Percentiles rank a stretch among this genome's conserved stretches.
Evolutionary conservation across 2,888 invertebrate species (phyloP).

Genomic region (Andrena hattorfiana): DNA sequence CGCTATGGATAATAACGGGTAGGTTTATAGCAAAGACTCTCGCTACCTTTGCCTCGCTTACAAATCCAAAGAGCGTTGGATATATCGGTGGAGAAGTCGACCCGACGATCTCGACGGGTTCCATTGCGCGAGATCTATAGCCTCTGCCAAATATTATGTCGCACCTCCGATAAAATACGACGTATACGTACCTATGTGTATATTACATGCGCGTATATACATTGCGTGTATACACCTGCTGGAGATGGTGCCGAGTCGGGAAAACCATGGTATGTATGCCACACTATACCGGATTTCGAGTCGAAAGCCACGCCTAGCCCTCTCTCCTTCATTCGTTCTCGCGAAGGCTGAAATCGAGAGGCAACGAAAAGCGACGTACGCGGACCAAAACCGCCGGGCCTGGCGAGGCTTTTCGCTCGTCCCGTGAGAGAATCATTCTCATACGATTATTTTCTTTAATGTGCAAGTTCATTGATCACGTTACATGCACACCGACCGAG

Average conservation of each 20-base stretch:
- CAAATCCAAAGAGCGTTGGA: neutral
- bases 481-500: slow-evolving; percentile 23
- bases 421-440: slow-evolving; percentile 63
- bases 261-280: slow-evolving; percentile 69
- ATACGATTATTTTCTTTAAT: slow-evolving; percentile 52
- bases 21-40: too few relatives aligned
- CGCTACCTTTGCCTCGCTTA: too few relatives aligned
- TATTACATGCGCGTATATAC: slow-evolving; percentile 50
- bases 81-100: neutral
- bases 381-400: slow-evolving; percentile 20
- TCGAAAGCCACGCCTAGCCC: slow-evolving; percentile 59
- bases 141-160: slow-evolving; percentile 12
- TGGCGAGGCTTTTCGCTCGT: slow-evolving; percentile 67
- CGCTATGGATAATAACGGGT: too few relatives aligned
- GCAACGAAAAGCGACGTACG: too few relatives aligned
- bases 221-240: slow-evolving; percentile 53
- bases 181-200: slow-evolving; percentile 37
- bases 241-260: slow-evolving; percentile 57
- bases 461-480: slow-evolving; percentile 43
- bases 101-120: slow-evolving; percentile 22
- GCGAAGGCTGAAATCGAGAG: neutral
- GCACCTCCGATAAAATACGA: slow-evolving; percentile 35
- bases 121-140: slow-evolving; percentile 43
- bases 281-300: slow-evolving; percentile 58
- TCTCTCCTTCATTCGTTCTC: slow-evolving; percentile 17